phyloP scores from a whole-genome alignment of 2,797 vertebrate genomes.

The Mormyrops boulengeri region DNA sequence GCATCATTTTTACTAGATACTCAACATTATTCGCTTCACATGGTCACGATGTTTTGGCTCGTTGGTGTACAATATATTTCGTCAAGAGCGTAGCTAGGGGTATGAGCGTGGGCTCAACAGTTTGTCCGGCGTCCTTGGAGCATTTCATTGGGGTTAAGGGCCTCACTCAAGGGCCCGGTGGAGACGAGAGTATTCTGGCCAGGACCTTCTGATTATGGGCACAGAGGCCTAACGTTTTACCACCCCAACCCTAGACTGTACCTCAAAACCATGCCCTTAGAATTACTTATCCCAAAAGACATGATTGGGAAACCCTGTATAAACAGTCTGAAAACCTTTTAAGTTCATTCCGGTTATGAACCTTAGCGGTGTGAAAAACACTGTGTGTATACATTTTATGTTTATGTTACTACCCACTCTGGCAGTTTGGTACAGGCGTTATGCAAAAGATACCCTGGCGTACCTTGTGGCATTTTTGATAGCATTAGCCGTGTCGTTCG shows the following conservation, averaged over 20 bases:
- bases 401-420: neutral
- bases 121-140: neutral
- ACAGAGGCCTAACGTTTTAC: neutral
- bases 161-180: neutral
- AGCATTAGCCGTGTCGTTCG: constrained; percentile 40
- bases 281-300: neutral
- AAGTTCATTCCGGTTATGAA: neutral
- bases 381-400: neutral
- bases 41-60: neutral
- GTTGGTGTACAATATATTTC: neutral
- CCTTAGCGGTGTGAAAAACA: neutral
- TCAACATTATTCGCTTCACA: neutral
- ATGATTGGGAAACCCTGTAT: neutral
- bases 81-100: neutral
- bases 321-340: neutral
- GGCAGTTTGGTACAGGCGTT: neutral
- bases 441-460: neutral
- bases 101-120: neutral
- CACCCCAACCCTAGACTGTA: neutral
- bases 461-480: constrained; percentile 65
- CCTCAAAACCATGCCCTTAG: neutral
- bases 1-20: neutral
- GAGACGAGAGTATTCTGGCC: neutral
- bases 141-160: neutral
- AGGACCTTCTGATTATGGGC: neutral